These are phyloP conservation scores for Cichladusa arquata DNA, from an alignment of 2,113 vertebrate genomes.

Conservation along the genomic window DNA sequence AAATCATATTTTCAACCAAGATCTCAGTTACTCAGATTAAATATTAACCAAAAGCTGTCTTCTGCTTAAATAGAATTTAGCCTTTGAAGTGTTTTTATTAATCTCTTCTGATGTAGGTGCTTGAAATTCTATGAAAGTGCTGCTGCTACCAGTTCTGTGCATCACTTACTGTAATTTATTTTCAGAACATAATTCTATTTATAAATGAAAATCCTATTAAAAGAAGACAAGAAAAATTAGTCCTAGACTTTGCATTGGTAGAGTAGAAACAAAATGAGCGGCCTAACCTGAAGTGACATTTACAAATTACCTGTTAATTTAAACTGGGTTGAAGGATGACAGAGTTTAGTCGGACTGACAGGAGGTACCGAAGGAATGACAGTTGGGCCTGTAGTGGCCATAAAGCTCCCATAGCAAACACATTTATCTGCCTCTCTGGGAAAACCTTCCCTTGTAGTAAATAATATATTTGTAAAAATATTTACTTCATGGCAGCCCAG, in stretches of 20 bases:
- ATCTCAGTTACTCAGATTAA: slow-evolving; percentile 91
- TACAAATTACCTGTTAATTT: slow-evolving; percentile 99
- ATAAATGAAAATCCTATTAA: slow-evolving; percentile 99
- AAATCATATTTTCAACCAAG: slow-evolving; percentile 91
- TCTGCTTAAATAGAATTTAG: slow-evolving; percentile 86
- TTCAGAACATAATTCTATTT: slow-evolving; percentile 98
- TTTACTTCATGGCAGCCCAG: slow-evolving; percentile 65
- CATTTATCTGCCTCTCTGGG: slow-evolving; percentile 73
- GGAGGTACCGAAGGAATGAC: slow-evolving; percentile 89
- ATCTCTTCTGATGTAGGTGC: slow-evolving; percentile 84
- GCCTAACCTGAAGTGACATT: slow-evolving; percentile 99
- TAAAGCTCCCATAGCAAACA: slow-evolving; percentile 78
- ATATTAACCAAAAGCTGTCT: slow-evolving; percentile 88
- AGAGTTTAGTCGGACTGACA: slow-evolving; percentile 96
- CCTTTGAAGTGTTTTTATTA: slow-evolving; percentile 91
- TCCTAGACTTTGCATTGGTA: slow-evolving; percentile 90
- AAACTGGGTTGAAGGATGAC: slow-evolving; percentile 99
- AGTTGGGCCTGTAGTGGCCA: slow-evolving; percentile 84
- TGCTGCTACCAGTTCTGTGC: slow-evolving; percentile 80
- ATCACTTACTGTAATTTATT: slow-evolving; percentile 98
- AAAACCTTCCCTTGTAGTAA: slow-evolving; percentile 70
- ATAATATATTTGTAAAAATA: slow-evolving; percentile 79
- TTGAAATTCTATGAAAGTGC: slow-evolving; percentile 83
- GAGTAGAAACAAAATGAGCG: slow-evolving; percentile 97
- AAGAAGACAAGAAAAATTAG: slow-evolving; percentile 98